Percentiles rank a stretch among this genome's conserved stretches.
These are phyloP conservation scores for Patiria miniata DNA, from an alignment of 35 echinoderm and acorn worm species.

Conservation along the genomic window DNA sequence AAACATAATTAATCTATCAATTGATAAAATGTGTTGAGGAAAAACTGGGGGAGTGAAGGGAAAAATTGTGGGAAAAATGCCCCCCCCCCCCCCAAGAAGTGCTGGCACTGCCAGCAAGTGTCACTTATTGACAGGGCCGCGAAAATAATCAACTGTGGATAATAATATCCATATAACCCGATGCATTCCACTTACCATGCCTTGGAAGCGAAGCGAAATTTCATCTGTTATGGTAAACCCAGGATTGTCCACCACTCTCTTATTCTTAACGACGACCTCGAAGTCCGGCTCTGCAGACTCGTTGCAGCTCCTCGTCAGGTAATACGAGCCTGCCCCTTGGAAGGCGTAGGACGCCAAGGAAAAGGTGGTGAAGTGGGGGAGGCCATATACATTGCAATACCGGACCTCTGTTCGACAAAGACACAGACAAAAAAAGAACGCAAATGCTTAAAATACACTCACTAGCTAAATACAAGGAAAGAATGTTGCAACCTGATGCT, in stretches of 20 bases:
- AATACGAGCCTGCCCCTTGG: constrained; percentile 40
- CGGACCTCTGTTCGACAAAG: background rate
- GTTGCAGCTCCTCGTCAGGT: constrained; percentile 18
- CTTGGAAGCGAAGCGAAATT: background rate
- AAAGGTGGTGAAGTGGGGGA: constrained; percentile 50
- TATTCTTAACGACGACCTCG: background rate
- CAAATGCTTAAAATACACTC: background rate
- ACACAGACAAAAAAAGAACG: background rate
- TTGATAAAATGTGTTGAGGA: too few relatives aligned
- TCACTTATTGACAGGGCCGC: too few relatives aligned
- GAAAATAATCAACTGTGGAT: too few relatives aligned
- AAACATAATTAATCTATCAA: too few relatives aligned
- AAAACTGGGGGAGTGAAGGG: too few relatives aligned
- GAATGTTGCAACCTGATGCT: too few relatives aligned
- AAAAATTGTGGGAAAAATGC: too few relatives aligned
- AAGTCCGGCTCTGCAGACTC: constrained; percentile 4
- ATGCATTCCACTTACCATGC: background rate
- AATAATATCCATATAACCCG: too few relatives aligned
- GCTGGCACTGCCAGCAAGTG: too few relatives aligned
- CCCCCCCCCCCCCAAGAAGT: too few relatives aligned
- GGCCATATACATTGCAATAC: constrained; percentile 19
- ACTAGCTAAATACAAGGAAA: background rate
- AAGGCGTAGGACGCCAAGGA: constrained; percentile 30
- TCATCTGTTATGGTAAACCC: background rate
- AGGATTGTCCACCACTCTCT: background rate